Evolutionary conservation across 1,140 invertebrate species (phyloP).

Genomic region (Coenobita brevimanus): DNA sequence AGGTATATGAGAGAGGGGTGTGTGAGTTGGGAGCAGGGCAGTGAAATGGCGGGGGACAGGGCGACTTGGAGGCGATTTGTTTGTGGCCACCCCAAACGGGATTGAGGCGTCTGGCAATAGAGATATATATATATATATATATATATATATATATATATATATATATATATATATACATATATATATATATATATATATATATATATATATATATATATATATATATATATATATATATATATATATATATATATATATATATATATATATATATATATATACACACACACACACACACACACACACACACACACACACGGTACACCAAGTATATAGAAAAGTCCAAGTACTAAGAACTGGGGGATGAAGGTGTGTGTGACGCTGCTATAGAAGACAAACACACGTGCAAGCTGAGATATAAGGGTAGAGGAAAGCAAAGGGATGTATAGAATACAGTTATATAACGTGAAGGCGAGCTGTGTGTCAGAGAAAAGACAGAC

Average conservation of each 20-base stretch:
- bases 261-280: slow-evolving; percentile 33
- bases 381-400: too few species aligned
- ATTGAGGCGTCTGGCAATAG: too few species aligned
- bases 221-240: neutral
- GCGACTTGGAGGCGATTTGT: too few species aligned
- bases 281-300: neutral
- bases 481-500: neutral
- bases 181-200: slow-evolving; percentile 43
- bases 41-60: too few species aligned
- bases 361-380: too few species aligned
- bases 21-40: too few species aligned
- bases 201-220: slow-evolving; percentile 15
- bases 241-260: slow-evolving; percentile 31
- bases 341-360: too few species aligned
- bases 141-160: slow-evolving; percentile 38
- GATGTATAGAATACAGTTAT: neutral
- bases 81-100: too few species aligned
- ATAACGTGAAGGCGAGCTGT: neutral
- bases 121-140: slow-evolving; percentile 31
- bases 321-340: too few species aligned
- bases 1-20: too few species aligned
- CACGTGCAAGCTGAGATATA: too few species aligned
- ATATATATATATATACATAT: slow-evolving; percentile 47
- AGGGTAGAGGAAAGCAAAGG: too few species aligned
- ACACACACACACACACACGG: neutral